Evolutionary conservation across 2,797 vertebrate species (phyloP), one percentile per base, ranked within the genome.

Genomic region (Muscicapa striata): DNA sequence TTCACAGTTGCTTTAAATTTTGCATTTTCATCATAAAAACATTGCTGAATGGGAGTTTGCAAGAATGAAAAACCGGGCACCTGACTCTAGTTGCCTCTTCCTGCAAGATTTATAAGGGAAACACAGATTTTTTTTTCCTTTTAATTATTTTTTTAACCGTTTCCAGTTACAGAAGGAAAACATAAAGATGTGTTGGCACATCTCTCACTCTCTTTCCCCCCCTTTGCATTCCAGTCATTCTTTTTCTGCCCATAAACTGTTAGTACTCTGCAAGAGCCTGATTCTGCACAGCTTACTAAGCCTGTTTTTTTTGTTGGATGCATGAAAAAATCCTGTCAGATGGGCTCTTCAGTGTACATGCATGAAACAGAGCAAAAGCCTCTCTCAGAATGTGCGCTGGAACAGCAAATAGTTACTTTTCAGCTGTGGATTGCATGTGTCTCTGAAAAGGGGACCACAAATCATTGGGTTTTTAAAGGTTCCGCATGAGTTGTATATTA

Each of bases 1-100:
- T 96, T 90, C 80, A 95, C 87, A 96, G 93, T 96, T 96, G 95
- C 92, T 93, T 93, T 89, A 79, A 81, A 84, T 96, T 95, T 90
- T 94, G 30, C 57, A 74, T 95, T 94, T 95, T 95, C 74, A 88
- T 86, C 52, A 76, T 82, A 84, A 84, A 95, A 94, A n/a, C 69
- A 90, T 58, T 30, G 78, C 43, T 82, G 57, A 73, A 81, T 70
- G 29, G 20, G 69, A 95, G 15, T 79, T 90, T 72, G 45, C 41
- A 93, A 63, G 77, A 67, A 24, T 32, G 6, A 91, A 76, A 68
- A 62, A 1, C 3, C 0, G 6, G 40, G 29, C 93, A 94, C 94
- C 89, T 96, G 90, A 90, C 78, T 85, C 46, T 20, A 36, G 51
- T 41, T 82, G 57, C 51, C 57, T 69, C 38, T 86, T 94, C 49